phyloP scores from a whole-genome alignment of 2,113 vertebrate species.

The Hydrolagus affinis region DNA sequence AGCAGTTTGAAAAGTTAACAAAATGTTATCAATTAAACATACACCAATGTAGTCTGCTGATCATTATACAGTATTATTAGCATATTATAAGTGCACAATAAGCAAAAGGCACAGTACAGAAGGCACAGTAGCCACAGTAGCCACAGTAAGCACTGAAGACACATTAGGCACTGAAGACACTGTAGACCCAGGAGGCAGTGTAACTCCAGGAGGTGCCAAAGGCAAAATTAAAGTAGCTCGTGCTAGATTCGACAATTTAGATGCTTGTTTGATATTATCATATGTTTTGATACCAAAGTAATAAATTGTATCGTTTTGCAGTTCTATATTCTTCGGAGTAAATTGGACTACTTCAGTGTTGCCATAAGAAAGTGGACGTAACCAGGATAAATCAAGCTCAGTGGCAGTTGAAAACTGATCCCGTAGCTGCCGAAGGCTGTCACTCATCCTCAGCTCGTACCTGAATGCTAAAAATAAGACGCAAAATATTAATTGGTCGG shows the following conservation, averaged over 20 bases:
- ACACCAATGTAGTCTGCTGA: no score
- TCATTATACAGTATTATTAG: no score
- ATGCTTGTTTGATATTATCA: constrained; percentile 39
- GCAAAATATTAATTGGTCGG: neutral
- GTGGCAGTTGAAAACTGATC: constrained; percentile 42
- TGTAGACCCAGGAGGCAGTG: constrained; percentile 32
- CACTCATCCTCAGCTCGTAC: constrained; percentile 52
- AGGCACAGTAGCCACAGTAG: no score
- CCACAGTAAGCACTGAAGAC: no score
- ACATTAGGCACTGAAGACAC: no score
- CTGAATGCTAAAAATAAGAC: constrained; percentile 46
- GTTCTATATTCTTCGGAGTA: constrained; percentile 36
- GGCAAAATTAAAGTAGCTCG: constrained; percentile 38
- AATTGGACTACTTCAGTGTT: constrained; percentile 48
- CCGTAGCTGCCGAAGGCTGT: constrained; percentile 41
- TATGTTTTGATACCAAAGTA: constrained; percentile 49
- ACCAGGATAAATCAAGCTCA: constrained; percentile 41
- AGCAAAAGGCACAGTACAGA: no score
- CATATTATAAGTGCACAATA: no score
- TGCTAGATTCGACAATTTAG: constrained; percentile 51
- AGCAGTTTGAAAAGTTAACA: neutral
- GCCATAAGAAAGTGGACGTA: constrained; percentile 44
- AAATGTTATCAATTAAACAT: no score
- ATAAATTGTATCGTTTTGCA: constrained; percentile 37
- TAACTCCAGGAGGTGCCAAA: neutral